phyloP scores from a whole-genome alignment of 2,113 vertebrate genomes.

The Corydoras maculifer region DNA sequence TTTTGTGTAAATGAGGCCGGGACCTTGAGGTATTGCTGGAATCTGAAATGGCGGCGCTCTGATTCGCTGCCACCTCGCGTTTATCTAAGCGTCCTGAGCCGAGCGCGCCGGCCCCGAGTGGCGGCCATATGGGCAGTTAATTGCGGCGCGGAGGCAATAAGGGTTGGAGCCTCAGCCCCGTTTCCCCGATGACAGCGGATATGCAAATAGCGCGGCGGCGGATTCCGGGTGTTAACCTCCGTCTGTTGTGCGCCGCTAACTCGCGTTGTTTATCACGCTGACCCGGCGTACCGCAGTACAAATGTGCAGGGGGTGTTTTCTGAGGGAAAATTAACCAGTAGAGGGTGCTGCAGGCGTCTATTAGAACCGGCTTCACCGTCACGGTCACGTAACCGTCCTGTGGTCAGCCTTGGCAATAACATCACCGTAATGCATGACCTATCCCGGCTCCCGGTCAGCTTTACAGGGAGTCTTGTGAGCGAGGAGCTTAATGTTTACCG shows the following conservation, averaged over 20 bases:
- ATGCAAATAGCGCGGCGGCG: conserved; percentile 22
- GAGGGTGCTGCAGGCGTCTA: too few relatives aligned
- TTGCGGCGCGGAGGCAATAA: conserved; percentile 36
- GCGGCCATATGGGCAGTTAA: conserved; percentile 41
- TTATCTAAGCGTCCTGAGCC: conserved; percentile 29
- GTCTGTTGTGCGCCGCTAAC: neutral
- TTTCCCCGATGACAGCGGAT: conserved; percentile 40
- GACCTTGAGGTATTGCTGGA: conserved; percentile 61
- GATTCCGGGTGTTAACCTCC: neutral
- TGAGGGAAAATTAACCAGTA: too few relatives aligned
- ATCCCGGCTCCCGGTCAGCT: too few relatives aligned
- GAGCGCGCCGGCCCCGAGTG: conserved; percentile 39
- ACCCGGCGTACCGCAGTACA: neutral
- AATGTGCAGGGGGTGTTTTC: too few relatives aligned
- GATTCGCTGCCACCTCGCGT: conserved; percentile 36
- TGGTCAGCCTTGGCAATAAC: too few relatives aligned
- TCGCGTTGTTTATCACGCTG: neutral
- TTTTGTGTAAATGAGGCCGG: conserved; percentile 65
- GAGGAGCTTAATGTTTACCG: too few relatives aligned
- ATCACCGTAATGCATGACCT: too few relatives aligned
- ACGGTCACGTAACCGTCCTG: too few relatives aligned
- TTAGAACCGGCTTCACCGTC: too few relatives aligned
- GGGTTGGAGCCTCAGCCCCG: conserved; percentile 1
- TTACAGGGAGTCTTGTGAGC: too few relatives aligned
- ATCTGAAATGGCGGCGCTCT: conserved; percentile 52